Evolutionary conservation across 2,797 vertebrate species (phyloP), one percentile per base, ranked within the genome.

Genomic region (Toxotes lorentzi): DNA sequence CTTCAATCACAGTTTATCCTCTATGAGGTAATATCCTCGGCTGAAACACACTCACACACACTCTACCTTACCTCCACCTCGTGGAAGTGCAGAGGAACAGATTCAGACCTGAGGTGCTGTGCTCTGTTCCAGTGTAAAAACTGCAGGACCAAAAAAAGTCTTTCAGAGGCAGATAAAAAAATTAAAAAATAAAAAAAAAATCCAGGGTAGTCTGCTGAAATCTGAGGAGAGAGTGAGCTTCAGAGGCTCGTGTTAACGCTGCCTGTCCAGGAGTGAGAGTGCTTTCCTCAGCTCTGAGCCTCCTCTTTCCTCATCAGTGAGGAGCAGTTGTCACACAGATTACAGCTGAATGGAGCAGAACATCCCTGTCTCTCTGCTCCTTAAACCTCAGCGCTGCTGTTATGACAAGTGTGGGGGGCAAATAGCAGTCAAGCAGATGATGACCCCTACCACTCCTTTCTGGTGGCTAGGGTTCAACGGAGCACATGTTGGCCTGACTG

Each of bases 11-110:
- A 83, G 78, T 80, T 81, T 89, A 89, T 88, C 83, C 88, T 59
- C 88, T 19, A 86, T 94, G 93, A 94, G 88, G 89, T 94, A 89
- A 94, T 93, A 82, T 88, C 85, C 92, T 90, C 80, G 76, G 73
- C 69, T 86, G 73, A 89, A 78, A 87, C 79, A 78, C 77, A 61
- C 70, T 76, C 72, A 21, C 54, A 82, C 82, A 75, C 81, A 54
- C 56, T 76, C 80, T 47, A 71, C 79, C 83, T 92, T 83, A 89
- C 89, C 82, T 86, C 82, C 45, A 50, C 74, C 76, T 82, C 76
- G 30, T 59, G 68, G 43, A 78, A 74, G 70, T 77, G 81, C 63
- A 69, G 69, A 78, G 51, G 43, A 82, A 67, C 61, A 64, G 57
- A 77, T 71, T 77, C 69, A 73, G 67, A 76, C 86, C 68, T 3